These are phyloP conservation scores for Antheraea assamensis DNA, from an alignment of 2,888 invertebrate species.

Conservation along the genomic window DNA sequence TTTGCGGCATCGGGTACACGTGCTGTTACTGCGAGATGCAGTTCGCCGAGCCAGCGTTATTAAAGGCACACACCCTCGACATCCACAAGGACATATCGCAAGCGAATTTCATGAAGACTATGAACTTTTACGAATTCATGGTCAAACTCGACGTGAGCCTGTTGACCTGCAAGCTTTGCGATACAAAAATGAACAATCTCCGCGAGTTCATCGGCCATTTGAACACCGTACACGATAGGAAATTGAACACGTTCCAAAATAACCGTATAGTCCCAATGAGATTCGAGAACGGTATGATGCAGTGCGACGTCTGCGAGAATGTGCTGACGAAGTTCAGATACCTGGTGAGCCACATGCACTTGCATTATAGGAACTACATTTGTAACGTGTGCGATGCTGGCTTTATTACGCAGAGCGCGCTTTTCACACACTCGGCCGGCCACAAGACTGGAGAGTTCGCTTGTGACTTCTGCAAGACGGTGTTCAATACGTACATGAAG, in stretches of 20 bases:
- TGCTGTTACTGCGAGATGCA: slow-evolving; percentile 61
- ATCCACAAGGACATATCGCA: slow-evolving; percentile 45
- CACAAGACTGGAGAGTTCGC: slow-evolving; percentile 58
- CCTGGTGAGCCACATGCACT: slow-evolving; percentile 64
- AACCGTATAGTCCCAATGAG: slow-evolving; percentile 52
- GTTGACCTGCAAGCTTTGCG: slow-evolving; percentile 47
- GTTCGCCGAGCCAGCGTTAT: slow-evolving; percentile 46
- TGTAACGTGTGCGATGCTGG: slow-evolving; percentile 63
- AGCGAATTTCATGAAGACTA: slow-evolving; percentile 52
- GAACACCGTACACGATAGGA: slow-evolving; percentile 38
- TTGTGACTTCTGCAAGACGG: slow-evolving; percentile 67
- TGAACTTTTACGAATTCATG: slow-evolving; percentile 36
- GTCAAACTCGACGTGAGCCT: slow-evolving; percentile 52
- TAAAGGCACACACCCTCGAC: slow-evolving; percentile 55
- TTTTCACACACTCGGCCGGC: slow-evolving; percentile 52
- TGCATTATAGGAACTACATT: slow-evolving; percentile 61
- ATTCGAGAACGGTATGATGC: slow-evolving; percentile 39
- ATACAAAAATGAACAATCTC: slow-evolving; percentile 33
- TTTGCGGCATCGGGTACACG: slow-evolving; percentile 53
- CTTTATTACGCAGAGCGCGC: slow-evolving; percentile 56
- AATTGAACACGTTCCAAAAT: slow-evolving; percentile 42
- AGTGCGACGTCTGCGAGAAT: slow-evolving; percentile 47
- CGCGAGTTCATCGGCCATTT: slow-evolving; percentile 44
- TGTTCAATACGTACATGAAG: slow-evolving; percentile 71
- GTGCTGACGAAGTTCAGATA: slow-evolving; percentile 19